Evolutionary conservation across 2,888 invertebrate species (phyloP).

Genomic region (Parasteatoda lunata): DNA sequence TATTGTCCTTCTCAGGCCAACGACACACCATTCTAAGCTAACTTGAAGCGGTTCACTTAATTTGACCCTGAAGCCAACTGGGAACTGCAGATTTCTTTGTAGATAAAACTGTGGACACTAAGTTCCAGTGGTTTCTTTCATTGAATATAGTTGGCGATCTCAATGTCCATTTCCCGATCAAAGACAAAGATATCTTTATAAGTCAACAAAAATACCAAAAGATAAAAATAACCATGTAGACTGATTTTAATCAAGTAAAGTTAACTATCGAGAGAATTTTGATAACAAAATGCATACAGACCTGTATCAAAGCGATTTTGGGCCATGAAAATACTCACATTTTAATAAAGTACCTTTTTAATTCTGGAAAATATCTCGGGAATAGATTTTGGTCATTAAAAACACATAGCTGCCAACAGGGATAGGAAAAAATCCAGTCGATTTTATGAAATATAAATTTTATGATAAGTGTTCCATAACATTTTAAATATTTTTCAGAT

Average conservation of each 20-base stretch:
- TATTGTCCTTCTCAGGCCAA: constrained; percentile 61
- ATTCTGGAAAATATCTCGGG: too few species aligned
- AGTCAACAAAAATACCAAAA: neutral
- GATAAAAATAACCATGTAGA: neutral
- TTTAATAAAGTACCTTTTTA: too few species aligned
- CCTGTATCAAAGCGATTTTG: neutral
- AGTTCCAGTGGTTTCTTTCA: constrained; percentile 41
- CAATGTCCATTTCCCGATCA: neutral
- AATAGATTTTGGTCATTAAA: too few species aligned
- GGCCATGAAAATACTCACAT: neutral
- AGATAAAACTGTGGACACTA: constrained; percentile 40
- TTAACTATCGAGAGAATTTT: neutral
- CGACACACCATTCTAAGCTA: constrained; percentile 54
- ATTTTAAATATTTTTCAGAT: too few species aligned
- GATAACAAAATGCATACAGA: neutral
- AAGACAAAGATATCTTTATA: neutral
- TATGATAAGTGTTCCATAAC: too few species aligned
- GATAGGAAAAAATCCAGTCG: too few species aligned
- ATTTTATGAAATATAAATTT: too few species aligned
- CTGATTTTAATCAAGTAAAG: neutral
- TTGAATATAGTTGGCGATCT: constrained; percentile 41
- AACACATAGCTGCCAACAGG: too few species aligned
- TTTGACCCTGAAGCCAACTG: constrained; percentile 54
- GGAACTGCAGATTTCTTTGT: constrained; percentile 44
- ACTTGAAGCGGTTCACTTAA: constrained; percentile 59